Evolutionary conservation across 2,113 vertebrate genomes (phyloP).

Genomic region (Apeltes quadracus): DNA sequence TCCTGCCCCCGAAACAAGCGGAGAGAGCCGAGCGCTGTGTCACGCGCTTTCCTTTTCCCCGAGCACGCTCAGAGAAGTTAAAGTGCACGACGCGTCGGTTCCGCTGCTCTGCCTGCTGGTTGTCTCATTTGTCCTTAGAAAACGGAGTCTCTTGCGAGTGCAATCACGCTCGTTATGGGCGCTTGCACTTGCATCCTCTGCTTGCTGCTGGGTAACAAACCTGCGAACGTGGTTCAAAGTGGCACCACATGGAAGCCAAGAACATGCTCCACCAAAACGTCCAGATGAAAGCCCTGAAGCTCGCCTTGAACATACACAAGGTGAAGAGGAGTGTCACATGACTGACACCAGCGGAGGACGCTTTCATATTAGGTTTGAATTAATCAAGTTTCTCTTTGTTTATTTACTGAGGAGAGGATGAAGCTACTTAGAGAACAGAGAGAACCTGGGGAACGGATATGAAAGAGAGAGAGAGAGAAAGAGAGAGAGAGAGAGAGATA

Average conservation of each 20-base stretch:
- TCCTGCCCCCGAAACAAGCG: slow-evolving; percentile 50
- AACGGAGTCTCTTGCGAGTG: slow-evolving; percentile 20
- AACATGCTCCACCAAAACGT: background rate
- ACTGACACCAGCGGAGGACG: slow-evolving; percentile 2
- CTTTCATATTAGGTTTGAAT: slow-evolving; percentile 31
- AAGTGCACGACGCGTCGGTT: background rate
- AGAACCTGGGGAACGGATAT: slow-evolving; percentile 48
- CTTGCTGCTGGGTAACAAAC: background rate
- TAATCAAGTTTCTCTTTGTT: slow-evolving; percentile 46
- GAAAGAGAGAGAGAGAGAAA: background rate
- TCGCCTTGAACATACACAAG: background rate
- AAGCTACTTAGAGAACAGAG: slow-evolving; percentile 12
- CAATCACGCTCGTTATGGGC: slow-evolving; percentile 40
- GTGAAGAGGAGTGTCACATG: background rate
- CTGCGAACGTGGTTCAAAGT: background rate
- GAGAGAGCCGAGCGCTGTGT: slow-evolving; percentile 20
- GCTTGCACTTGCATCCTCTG: background rate
- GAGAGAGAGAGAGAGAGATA: background rate
- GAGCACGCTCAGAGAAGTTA: background rate
- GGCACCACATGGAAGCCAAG: no score
- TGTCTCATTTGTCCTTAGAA: slow-evolving; percentile 4
- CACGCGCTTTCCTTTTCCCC: slow-evolving; percentile 13
- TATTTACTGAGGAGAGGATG: slow-evolving; percentile 52
- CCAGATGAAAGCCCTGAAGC: background rate
- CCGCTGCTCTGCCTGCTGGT: background rate